phyloP scores from a whole-genome alignment of 2,113 vertebrate genomes.

The Colaptes auratus region DNA sequence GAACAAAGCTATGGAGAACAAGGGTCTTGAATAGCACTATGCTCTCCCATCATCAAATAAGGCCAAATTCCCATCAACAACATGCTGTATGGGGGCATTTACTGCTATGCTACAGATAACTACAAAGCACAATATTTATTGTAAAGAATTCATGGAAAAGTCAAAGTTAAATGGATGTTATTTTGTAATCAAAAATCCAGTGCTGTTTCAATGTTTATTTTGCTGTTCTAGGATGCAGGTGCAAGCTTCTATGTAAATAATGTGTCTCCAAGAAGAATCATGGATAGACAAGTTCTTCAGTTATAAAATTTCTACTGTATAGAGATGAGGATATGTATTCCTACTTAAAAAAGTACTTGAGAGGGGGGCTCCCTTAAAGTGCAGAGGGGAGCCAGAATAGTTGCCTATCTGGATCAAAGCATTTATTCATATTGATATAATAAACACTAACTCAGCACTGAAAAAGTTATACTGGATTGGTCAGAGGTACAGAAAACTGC shows the following conservation, averaged over 20 bases:
- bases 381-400: not conserved
- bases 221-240: not conserved
- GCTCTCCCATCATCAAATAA: not conserved
- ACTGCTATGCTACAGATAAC: not conserved
- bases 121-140: not conserved
- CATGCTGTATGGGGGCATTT: not conserved
- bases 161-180: not conserved
- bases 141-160: not conserved
- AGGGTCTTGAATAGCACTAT: not conserved
- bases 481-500: not conserved
- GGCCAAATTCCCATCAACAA: not conserved
- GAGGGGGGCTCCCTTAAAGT: not conserved
- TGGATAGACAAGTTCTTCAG: not conserved
- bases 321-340: not conserved
- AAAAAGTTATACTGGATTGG: not conserved
- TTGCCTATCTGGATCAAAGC: not conserved
- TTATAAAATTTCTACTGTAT: not conserved
- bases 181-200: not conserved
- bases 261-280: not conserved
- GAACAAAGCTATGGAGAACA: not conserved
- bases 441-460: not conserved
- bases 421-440: not conserved
- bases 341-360: not conserved
- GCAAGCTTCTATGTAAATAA: not conserved
- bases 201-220: not conserved